phyloP scores from a whole-genome alignment of 2,113 vertebrate species.

The Gnathonemus echidnorhynchus region DNA sequence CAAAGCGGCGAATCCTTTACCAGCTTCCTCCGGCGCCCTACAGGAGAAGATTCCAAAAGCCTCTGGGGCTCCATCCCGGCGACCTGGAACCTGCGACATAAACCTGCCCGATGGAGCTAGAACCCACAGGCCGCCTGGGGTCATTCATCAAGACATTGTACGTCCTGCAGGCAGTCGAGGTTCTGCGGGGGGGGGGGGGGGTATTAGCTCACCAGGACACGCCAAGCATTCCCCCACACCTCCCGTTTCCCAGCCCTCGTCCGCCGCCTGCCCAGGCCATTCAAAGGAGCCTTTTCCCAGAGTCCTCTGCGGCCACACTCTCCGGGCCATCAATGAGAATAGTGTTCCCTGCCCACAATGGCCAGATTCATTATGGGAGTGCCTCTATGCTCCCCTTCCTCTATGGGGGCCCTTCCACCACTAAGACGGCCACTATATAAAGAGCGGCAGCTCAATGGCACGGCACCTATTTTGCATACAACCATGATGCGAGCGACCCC shows the following conservation, averaged over 20 bases:
- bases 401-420: conserved; percentile 46
- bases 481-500: conserved; percentile 34
- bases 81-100: background rate
- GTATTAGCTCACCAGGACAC: conserved; percentile 44
- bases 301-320: conserved; percentile 54
- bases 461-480: conserved; percentile 51
- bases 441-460: conserved; percentile 59
- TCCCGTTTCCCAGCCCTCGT: conserved; percentile 47
- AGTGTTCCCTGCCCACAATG: conserved; percentile 56
- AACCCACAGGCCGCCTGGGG: background rate
- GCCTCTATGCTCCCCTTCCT: conserved; percentile 43
- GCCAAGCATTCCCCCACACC: conserved; percentile 59
- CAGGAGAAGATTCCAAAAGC: background rate
- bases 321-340: conserved; percentile 54
- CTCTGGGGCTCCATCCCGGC: background rate
- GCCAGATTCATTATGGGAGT: conserved; percentile 49
- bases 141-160: background rate
- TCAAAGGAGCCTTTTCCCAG: conserved; percentile 46
- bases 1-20: background rate
- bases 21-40: background rate
- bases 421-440: conserved; percentile 41
- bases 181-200: conserved; percentile 20
- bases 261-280: conserved; percentile 42
- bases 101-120: background rate
- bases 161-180: background rate